Conservation (phyloP, 2,113 vertebrate genomes). For the Vimba vimba region DNA sequence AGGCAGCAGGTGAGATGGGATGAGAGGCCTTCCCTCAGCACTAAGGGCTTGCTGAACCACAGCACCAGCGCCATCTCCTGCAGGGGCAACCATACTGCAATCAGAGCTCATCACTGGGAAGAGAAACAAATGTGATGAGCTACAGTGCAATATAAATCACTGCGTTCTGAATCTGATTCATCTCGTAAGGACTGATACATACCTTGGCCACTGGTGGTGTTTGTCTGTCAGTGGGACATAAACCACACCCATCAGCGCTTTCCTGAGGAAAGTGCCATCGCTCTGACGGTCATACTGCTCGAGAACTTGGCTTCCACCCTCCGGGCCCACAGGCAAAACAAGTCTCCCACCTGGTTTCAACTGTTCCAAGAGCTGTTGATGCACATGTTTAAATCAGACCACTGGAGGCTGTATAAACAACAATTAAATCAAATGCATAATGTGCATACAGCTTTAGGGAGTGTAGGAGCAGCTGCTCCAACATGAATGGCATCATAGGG, state of each 20-base stretch:
- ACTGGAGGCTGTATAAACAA: slow-evolving; percentile 8
- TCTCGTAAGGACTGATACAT: slow-evolving; percentile 46
- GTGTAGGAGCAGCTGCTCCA: slow-evolving; percentile 82
- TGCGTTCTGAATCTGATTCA: not conserved
- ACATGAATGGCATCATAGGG: slow-evolving; percentile 92
- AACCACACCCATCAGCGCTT: slow-evolving; percentile 87
- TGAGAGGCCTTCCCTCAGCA: not conserved
- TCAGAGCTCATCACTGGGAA: slow-evolving; percentile 79
- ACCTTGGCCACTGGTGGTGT: slow-evolving; percentile 86
- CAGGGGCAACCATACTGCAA: slow-evolving; percentile 75
- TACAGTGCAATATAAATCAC: not conserved
- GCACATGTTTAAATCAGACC: slow-evolving; percentile 17
- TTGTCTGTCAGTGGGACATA: slow-evolving; percentile 90
- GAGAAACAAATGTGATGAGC: slow-evolving; percentile 55
- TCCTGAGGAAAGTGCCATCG: slow-evolving; percentile 82
- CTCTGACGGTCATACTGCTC: slow-evolving; percentile 88
- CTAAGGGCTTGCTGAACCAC: slow-evolving; percentile 60
- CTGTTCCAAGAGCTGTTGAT: slow-evolving; percentile 82
- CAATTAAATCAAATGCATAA: not conserved
- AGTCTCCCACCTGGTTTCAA: slow-evolving; percentile 87
- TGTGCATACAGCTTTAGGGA: slow-evolving; percentile 82
- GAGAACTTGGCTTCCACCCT: slow-evolving; percentile 83
- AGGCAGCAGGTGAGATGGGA: slow-evolving; percentile 43
- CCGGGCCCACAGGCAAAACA: slow-evolving; percentile 85
- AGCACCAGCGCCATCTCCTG: slow-evolving; percentile 76